Evolutionary conservation across 35 echinoderm and acorn worm species (phyloP), one percentile per base, ranked within the genome.

Genomic region (Ophioderma brevispina): DNA sequence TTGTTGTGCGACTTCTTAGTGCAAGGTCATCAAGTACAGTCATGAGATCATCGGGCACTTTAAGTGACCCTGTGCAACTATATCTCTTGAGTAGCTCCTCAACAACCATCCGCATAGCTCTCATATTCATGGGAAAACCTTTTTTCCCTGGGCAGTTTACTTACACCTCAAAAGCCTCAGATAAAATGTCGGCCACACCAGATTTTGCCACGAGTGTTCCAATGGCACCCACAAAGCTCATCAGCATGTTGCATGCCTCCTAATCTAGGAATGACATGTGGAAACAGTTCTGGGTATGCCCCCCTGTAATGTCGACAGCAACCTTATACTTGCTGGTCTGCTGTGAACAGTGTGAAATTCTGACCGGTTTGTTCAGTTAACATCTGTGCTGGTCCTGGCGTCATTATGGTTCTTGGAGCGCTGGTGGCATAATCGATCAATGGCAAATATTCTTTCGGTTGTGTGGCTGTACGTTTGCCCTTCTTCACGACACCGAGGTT

Each of bases 91-190:
- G 46, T 0, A 91, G 81, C 82, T 86, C 75, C 13, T 82, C 77
- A 30, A 55, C 39, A 21, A 87, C 52, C 85, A 87, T 81, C 25
- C 90, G 64, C 43, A 87, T 15, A 35, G 82, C 90, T 52, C 76
- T 87, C 37, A 86, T 33, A 30, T 91, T 91, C 40, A 84, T 38
- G 32, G 39, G 88, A 78, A 37, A 40, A 78, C 46, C 86, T 86
- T 87, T 70, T 70, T 34, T 40, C 40, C 11, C 17, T 81, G 19
- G 81, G 36, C 85, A 87, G 76, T 38, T 77, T 78, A 13, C 3
- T 18, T 3, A 70, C 59, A 25, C 59, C 59, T n/a, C 59, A 30
- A 70, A 70, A 15, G 23, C 59, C 10, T 8, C 5, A 15, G 10
- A 2, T 30, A 70, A 30, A 18, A 70, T 30, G 3, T 13, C 59